Evolutionary conservation across 2,113 vertebrate species (phyloP).

Genomic region (Ageneiosus marmoratus): DNA sequence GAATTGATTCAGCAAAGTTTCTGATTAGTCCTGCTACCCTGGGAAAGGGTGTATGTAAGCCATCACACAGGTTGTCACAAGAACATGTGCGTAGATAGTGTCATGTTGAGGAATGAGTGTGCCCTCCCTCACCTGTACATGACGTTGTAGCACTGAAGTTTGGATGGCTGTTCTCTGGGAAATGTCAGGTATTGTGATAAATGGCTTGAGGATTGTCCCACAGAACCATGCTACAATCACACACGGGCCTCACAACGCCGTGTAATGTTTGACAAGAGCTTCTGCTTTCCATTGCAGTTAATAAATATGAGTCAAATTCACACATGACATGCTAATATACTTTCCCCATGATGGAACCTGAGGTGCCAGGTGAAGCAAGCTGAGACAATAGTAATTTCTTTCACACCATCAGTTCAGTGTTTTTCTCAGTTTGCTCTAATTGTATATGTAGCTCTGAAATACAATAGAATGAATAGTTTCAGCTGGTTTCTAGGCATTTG

Average conservation of each 20-base stretch:
- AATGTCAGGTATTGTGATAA: conserved; percentile 58
- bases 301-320: conserved; percentile 26
- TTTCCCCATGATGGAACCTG: neutral
- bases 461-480: neutral
- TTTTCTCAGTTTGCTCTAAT: neutral
- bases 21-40: conserved; percentile 29
- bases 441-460: neutral
- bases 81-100: conserved; percentile 46
- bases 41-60: conserved; percentile 41
- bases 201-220: conserved; percentile 56
- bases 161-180: conserved; percentile 39
- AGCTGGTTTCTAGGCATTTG: neutral
- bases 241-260: conserved; percentile 1
- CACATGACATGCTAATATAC: neutral
- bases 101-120: conserved; percentile 46
- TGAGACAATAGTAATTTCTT: neutral
- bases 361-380: neutral
- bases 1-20: conserved; percentile 31
- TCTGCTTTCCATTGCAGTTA: conserved; percentile 21
- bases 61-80: conserved; percentile 41
- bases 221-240: neutral
- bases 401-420: neutral
- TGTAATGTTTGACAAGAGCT: conserved; percentile 44
- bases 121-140: conserved; percentile 37
- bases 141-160: neutral